Conservation (phyloP, 2,113 vertebrate genomes). For the Rhinoptilus africanus region DNA sequence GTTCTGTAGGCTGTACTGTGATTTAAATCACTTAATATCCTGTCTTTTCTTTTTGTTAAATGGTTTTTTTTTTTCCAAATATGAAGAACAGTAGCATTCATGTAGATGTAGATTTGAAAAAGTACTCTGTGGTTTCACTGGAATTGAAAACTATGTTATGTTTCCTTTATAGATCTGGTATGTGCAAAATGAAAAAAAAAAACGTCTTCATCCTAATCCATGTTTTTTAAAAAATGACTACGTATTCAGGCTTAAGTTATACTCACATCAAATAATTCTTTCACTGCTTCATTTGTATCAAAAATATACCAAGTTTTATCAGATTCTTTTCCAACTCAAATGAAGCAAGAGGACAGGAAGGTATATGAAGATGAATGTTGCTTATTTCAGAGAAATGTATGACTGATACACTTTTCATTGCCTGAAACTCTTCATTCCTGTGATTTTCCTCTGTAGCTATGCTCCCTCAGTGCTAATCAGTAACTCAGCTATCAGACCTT, state of each 20-base stretch:
- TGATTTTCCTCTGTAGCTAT: neutral
- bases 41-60: neutral
- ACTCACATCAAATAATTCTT: neutral
- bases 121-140: neutral
- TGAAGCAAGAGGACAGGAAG: neutral
- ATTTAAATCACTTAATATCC: conserved; percentile 59
- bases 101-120: neutral
- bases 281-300: neutral
- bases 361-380: neutral
- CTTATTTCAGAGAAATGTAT: neutral
- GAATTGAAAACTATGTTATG: neutral
- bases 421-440: neutral
- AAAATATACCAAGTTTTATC: neutral
- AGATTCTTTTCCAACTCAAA: neutral
- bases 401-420: neutral
- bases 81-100: neutral
- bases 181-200: neutral
- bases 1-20: conserved; percentile 16
- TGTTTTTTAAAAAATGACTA: neutral
- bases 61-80: neutral
- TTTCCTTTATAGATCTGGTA: neutral
- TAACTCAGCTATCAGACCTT: neutral
- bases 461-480: neutral
- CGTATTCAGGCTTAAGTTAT: neutral
- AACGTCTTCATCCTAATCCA: neutral